phyloP scores from a whole-genome alignment of 2,888 invertebrate species.

The Cheilosia scutellata region DNA sequence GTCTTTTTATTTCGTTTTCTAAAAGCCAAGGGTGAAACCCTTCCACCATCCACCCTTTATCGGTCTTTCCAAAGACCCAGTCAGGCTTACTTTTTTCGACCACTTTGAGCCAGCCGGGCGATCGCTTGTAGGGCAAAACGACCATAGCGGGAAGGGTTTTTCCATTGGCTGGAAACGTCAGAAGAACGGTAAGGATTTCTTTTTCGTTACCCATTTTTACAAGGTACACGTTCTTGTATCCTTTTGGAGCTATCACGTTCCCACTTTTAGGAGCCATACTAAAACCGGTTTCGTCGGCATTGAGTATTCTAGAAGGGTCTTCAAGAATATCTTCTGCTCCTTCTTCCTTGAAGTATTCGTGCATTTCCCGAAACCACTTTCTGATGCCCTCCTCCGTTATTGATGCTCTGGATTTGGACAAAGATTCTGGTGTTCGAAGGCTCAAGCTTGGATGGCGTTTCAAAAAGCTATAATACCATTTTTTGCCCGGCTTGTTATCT shows the following conservation, averaged over 20 bases:
- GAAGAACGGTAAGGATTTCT: slow-evolving; percentile 14
- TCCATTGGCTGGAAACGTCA: slow-evolving; percentile 13
- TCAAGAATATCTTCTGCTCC: background rate
- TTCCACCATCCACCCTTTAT: slow-evolving; percentile 14
- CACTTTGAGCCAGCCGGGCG: background rate
- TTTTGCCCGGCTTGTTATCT: too few relatives aligned
- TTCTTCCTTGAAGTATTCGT: slow-evolving; percentile 8
- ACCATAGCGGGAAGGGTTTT: slow-evolving; percentile 6
- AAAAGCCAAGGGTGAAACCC: too few relatives aligned
- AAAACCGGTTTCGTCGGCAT: background rate
- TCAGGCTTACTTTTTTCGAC: slow-evolving; percentile 3
- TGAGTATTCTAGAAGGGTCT: background rate
- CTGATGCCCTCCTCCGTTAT: too few relatives aligned
- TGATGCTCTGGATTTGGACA: too few relatives aligned
- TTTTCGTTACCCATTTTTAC: slow-evolving; percentile 20
- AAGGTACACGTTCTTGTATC: slow-evolving; percentile 12
- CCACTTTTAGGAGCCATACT: slow-evolving; percentile 20
- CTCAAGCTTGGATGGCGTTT: too few relatives aligned
- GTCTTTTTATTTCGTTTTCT: slow-evolving; percentile 11
- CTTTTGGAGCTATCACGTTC: too few relatives aligned
- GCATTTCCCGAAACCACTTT: background rate
- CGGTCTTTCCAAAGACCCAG: background rate
- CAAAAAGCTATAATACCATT: too few relatives aligned
- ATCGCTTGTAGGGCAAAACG: slow-evolving; percentile 5
- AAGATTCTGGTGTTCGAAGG: too few relatives aligned